phyloP scores from a whole-genome alignment of 2,113 vertebrate genomes.

The Aptenodytes patagonicus region DNA sequence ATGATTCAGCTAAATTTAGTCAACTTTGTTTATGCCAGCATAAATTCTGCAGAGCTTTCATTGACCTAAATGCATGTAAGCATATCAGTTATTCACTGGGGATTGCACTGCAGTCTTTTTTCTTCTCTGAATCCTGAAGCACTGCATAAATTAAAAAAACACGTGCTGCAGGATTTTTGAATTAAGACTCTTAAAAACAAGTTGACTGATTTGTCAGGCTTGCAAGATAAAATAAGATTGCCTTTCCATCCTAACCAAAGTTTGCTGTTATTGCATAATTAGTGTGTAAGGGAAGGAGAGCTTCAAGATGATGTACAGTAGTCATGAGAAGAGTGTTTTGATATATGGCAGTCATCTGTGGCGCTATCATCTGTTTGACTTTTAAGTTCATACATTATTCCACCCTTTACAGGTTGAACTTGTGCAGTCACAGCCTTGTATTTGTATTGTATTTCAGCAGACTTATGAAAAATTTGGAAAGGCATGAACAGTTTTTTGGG shows the following conservation, averaged over 20 bases:
- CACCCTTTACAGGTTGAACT: neutral
- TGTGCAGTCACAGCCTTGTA: neutral
- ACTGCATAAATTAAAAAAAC: neutral
- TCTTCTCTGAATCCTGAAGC: neutral
- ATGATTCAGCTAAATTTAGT: constrained; percentile 35
- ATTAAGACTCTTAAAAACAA: neutral
- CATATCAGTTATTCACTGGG: neutral
- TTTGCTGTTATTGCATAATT: neutral
- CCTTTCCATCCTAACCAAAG: neutral
- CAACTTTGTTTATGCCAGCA: neutral
- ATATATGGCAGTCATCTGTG: neutral
- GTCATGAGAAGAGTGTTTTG: neutral
- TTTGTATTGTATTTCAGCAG: neutral
- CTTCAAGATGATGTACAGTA: neutral
- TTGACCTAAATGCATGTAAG: constrained; percentile 16
- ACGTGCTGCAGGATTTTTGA: neutral
- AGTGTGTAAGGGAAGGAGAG: neutral
- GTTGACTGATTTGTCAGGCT: neutral
- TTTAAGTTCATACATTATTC: neutral
- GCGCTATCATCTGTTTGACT: neutral
- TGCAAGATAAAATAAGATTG: neutral
- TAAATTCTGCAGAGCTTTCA: neutral
- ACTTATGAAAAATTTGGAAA: neutral
- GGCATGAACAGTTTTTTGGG: neutral
- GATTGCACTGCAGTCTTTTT: neutral